Evolutionary conservation across 1,140 invertebrate genomes (phyloP).

Genomic region (Drosophila setifemur): DNA sequence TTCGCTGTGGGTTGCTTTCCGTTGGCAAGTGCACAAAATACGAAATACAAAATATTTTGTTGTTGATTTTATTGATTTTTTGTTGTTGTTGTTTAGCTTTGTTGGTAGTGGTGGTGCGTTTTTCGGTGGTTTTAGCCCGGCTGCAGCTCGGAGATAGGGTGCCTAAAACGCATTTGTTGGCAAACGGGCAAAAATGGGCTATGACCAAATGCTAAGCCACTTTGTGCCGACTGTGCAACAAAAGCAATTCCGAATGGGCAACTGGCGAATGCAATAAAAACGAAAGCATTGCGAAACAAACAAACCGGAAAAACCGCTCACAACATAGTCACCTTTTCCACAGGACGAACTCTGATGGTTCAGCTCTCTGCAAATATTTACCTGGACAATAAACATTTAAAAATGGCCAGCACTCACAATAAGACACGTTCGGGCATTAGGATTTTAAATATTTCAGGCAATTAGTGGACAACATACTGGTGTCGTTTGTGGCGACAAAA

Average conservation of each 20-base stretch:
- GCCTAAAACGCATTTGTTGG: slow-evolving; percentile 60
- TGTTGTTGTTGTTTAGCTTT: neutral
- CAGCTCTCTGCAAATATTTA: slow-evolving; percentile 64
- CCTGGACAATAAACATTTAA: slow-evolving; percentile 76
- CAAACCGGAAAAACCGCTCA: slow-evolving; percentile 73
- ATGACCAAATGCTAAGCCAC: slow-evolving; percentile 66
- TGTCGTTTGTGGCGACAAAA: neutral
- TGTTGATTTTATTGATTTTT: slow-evolving; percentile 77
- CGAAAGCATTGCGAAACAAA: slow-evolving; percentile 56
- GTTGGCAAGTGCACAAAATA: slow-evolving; percentile 41
- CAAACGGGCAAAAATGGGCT: slow-evolving; percentile 37
- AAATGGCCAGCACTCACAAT: slow-evolving; percentile 38
- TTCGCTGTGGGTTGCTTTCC: slow-evolving; percentile 46
- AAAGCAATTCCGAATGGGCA: slow-evolving; percentile 4
- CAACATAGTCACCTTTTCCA: slow-evolving; percentile 34
- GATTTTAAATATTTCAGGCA: slow-evolving; percentile 78
- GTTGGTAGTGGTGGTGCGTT: slow-evolving; percentile 1
- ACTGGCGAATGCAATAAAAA: slow-evolving; percentile 60
- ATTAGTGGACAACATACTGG: slow-evolving; percentile 54
- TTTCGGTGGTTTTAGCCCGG: neutral
- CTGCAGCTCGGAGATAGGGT: slow-evolving; percentile 59
- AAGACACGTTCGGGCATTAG: slow-evolving; percentile 52
- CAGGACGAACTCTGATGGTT: neutral
- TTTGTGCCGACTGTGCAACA: slow-evolving; percentile 44
- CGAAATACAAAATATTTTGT: slow-evolving; percentile 55